These are phyloP conservation scores for Propithecus coquereli DNA, from an alignment of 2,113 vertebrate genomes.

Conservation along the genomic window DNA sequence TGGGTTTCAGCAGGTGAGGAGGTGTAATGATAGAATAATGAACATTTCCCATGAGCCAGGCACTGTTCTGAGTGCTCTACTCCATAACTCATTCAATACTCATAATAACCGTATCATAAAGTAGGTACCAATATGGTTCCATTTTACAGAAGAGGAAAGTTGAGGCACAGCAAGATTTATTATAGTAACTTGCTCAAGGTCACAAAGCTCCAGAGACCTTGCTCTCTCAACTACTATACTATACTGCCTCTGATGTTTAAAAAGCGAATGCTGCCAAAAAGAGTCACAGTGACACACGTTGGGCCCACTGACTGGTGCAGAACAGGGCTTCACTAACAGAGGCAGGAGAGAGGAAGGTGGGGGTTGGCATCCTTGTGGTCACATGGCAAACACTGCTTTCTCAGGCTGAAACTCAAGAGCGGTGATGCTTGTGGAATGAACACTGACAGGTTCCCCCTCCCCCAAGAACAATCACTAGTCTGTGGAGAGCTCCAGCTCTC, in stretches of 20 bases:
- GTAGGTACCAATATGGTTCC: neutral
- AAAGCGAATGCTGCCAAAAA: neutral
- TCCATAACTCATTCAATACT: neutral
- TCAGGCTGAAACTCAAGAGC: conserved; percentile 58
- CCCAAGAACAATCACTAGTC: conserved; percentile 46
- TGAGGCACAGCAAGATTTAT: neutral
- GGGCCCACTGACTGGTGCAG: neutral
- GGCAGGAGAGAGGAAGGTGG: neutral
- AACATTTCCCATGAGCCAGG: neutral
- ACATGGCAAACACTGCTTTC: conserved; percentile 34
- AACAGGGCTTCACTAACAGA: neutral
- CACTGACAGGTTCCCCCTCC: conserved; percentile 46
- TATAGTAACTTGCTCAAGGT: neutral
- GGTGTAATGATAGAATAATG: neutral
- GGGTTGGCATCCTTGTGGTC: neutral
- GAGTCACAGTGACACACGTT: neutral
- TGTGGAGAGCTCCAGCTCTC: conserved; percentile 15
- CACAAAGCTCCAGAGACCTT: neutral
- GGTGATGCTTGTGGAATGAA: conserved; percentile 62
- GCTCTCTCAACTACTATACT: neutral
- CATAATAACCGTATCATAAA: neutral
- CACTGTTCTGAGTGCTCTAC: neutral
- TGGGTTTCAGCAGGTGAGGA: neutral
- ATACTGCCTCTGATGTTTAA: neutral
- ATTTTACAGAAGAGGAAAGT: conserved; percentile 20